Evolutionary conservation across 2,888 invertebrate species (phyloP).

Genomic region (Serripes groenlandicus): DNA sequence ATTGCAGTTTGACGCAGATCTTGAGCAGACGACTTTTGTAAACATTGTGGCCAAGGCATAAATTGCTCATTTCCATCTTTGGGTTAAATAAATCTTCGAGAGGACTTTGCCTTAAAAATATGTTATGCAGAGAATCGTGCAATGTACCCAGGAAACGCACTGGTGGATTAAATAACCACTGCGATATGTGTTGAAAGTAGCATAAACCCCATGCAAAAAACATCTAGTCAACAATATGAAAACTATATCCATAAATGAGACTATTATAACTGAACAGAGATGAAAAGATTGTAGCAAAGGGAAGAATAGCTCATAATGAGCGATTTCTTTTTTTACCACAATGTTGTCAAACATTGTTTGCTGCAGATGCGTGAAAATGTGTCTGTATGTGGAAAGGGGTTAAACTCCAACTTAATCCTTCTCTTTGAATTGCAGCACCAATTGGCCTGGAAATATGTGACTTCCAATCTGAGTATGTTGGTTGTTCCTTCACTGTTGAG

Average conservation of each 20-base stretch:
- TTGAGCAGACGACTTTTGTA: not conserved
- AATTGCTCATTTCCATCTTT: not conserved
- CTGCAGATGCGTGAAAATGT: not conserved
- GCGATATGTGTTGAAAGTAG: too few relatives aligned
- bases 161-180: too few relatives aligned
- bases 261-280: too few relatives aligned
- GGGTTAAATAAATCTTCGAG: too few relatives aligned
- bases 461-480: conserved; percentile 6
- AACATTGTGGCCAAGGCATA: not conserved
- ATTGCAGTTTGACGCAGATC: not conserved
- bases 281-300: not conserved
- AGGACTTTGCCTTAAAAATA: too few relatives aligned
- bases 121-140: too few relatives aligned
- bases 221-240: too few relatives aligned
- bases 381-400: not conserved
- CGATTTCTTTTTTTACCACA: not conserved
- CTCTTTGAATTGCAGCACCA: not conserved
- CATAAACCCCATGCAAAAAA: too few relatives aligned
- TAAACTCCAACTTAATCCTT: not conserved
- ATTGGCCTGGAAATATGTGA: not conserved
- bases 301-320: not conserved
- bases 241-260: too few relatives aligned
- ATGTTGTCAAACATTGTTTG: not conserved
- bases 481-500: not conserved
- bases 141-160: too few relatives aligned